A percentile compares a stretch with the other conserved stretches of the same genome.
phyloP scores from a whole-genome alignment of 2,888 invertebrate species.

The Cyclophora punctaria region DNA sequence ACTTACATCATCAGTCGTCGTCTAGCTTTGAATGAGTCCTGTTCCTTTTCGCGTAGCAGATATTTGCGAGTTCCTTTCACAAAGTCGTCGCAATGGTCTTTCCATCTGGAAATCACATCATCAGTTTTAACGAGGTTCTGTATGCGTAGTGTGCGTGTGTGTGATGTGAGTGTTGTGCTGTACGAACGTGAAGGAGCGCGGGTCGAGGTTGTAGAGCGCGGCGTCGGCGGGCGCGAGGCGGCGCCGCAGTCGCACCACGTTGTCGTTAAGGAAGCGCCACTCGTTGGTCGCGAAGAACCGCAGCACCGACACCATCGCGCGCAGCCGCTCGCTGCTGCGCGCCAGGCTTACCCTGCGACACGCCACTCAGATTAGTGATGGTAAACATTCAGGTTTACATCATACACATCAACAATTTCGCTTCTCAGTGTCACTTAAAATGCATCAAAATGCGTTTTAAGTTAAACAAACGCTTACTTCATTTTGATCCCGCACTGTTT shows the following conservation, averaged over 20 bases:
- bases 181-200: conserved; percentile 41
- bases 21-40: conserved; percentile 69
- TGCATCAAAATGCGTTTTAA: too few species aligned
- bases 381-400: too few species aligned
- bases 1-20: too few species aligned
- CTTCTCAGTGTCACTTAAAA: too few species aligned
- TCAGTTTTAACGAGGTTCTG: too few species aligned
- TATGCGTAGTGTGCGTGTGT: background rate
- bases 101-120: conserved; percentile 65
- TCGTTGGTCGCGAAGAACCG: conserved; percentile 81
- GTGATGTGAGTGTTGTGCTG: background rate
- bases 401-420: too few species aligned
- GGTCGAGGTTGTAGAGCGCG: conserved; percentile 53
- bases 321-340: conserved; percentile 76
- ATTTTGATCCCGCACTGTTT: conserved; percentile 77
- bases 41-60: conserved; percentile 79
- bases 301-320: conserved; percentile 75
- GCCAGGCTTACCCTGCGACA: conserved; percentile 74
- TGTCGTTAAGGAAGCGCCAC: conserved; percentile 77
- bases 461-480: too few species aligned
- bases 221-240: conserved; percentile 59
- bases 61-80: conserved; percentile 80
- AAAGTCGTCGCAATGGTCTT: conserved; percentile 77
- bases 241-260: conserved; percentile 63
- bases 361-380: too few species aligned